Conservation (phyloP, 2,888 invertebrate species). For the Rhamphomyia laevipes region DNA sequence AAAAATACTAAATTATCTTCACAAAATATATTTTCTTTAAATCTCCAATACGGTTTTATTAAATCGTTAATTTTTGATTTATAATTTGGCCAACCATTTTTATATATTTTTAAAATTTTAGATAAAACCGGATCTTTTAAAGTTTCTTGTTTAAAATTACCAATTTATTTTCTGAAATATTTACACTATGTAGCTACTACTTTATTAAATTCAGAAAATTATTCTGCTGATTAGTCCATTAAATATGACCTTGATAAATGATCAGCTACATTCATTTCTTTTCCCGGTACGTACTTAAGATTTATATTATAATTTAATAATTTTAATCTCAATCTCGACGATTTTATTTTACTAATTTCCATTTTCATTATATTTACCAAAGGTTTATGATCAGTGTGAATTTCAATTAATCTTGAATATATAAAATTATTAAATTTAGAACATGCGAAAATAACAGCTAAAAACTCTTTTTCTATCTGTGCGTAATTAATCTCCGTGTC, state of each 20-base stretch:
- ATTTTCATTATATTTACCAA: too few species aligned
- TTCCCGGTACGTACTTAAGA: background rate
- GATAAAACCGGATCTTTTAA: background rate
- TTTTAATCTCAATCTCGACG: background rate
- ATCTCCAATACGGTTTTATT: too few species aligned
- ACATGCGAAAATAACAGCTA: conserved; percentile 25
- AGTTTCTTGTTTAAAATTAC: background rate
- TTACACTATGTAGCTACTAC: background rate
- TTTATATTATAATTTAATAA: too few species aligned
- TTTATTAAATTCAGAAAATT: background rate
- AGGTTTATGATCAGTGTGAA: too few species aligned
- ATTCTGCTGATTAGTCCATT: background rate
- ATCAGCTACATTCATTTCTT: too few species aligned
- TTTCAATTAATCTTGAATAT: background rate
- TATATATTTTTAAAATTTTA: background rate
- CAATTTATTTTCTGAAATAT: too few species aligned
- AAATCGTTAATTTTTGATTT: background rate
- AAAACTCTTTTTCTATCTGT: conserved; percentile 31
- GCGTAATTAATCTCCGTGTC: conserved; percentile 22
- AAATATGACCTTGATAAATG: background rate
- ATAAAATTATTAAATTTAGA: background rate
- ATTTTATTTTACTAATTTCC: too few species aligned
- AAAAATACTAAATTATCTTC: too few species aligned
- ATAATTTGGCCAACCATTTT: background rate
- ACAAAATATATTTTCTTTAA: too few species aligned